phyloP scores from a whole-genome alignment of 2,797 vertebrate genomes.

The Danio choprae region DNA sequence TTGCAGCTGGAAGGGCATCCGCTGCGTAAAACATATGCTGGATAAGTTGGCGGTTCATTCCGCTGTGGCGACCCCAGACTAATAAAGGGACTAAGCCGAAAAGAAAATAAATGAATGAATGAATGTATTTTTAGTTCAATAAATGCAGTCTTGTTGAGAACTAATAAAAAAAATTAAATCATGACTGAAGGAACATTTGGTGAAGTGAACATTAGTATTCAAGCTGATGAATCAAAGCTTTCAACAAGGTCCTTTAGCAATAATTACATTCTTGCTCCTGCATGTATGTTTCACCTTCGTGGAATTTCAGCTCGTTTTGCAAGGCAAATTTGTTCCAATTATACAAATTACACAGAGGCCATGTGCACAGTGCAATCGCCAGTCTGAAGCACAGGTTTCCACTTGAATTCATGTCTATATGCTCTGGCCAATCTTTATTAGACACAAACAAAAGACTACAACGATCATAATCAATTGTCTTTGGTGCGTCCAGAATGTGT shows the following conservation, averaged over 20 bases:
- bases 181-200: background rate
- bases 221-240: background rate
- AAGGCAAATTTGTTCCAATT: background rate
- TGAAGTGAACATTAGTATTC: background rate
- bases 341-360: background rate
- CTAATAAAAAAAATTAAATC: background rate
- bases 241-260: background rate
- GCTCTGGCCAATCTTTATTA: background rate
- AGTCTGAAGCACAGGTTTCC: background rate
- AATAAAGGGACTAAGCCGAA: no score
- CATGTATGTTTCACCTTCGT: background rate
- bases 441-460: conserved; percentile 3
- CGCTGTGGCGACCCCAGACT: no score
- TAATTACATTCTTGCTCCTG: background rate
- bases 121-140: no score
- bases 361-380: background rate
- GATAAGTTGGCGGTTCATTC: no score
- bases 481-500: no score
- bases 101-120: no score
- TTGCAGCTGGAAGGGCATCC: no score
- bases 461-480: background rate
- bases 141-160: background rate
- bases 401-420: background rate
- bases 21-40: no score
- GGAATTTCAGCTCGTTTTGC: conserved; percentile 4